Conservation (phyloP, 2,888 invertebrate species). For the Tolmerus cingulatus region DNA sequence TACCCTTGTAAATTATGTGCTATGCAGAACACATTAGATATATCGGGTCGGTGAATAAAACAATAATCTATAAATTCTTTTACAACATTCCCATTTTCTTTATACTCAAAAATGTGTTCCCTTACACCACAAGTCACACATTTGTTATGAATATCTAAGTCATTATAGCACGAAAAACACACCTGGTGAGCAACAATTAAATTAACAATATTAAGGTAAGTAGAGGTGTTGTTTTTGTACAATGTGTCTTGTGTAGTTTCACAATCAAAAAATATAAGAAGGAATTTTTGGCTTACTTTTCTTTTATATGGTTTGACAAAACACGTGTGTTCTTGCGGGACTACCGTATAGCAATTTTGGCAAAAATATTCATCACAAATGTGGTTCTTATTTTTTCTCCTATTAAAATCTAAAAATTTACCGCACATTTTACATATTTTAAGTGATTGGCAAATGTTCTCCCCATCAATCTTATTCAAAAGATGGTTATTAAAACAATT, state of each 20-base stretch:
- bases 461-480: background rate
- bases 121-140: background rate
- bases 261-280: background rate
- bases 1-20: constrained; percentile 28
- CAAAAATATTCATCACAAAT: background rate
- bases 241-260: background rate
- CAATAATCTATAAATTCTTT: background rate
- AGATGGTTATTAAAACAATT: constrained; percentile 17
- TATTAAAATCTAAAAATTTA: background rate
- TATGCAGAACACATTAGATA: background rate
- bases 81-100: background rate
- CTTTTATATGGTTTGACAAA: too few species aligned
- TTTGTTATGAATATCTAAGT: background rate
- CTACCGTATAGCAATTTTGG: background rate
- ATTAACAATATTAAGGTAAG: background rate
- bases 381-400: background rate
- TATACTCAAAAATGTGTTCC: background rate
- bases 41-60: background rate
- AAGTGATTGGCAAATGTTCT: background rate
- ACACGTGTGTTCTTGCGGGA: background rate
- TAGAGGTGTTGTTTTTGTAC: background rate
- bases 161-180: background rate
- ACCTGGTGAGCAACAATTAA: background rate
- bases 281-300: background rate
- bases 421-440: constrained; percentile 9